These are phyloP conservation scores for Saturnia japonica DNA, from an alignment of 2,888 invertebrate species.

Conservation along the genomic window DNA sequence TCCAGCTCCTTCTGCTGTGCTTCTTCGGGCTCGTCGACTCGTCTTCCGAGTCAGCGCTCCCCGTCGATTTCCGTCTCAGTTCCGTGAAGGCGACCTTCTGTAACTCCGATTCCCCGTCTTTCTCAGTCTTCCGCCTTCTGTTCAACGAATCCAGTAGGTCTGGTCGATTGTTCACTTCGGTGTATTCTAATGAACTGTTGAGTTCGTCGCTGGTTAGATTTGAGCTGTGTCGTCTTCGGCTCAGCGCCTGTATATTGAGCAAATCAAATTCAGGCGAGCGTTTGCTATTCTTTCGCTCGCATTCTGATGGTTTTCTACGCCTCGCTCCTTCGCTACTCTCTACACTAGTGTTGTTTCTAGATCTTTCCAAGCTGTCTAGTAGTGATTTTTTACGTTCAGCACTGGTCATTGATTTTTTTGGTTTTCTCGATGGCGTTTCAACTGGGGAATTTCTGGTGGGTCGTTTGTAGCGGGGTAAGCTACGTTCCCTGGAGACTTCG, in stretches of 20 bases:
- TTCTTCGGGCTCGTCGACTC: slow-evolving; percentile 67
- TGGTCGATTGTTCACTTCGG: slow-evolving; percentile 74
- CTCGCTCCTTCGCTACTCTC: slow-evolving; percentile 72
- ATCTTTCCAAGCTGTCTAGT: slow-evolving; percentile 74
- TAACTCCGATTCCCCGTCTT: slow-evolving; percentile 61
- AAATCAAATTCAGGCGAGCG: slow-evolving; percentile 75
- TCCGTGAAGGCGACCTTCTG: slow-evolving; percentile 71
- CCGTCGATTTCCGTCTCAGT: slow-evolving; percentile 69
- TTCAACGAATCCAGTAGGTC: slow-evolving; percentile 73
- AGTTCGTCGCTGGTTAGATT: slow-evolving; percentile 77
- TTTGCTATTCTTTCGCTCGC: slow-evolving; percentile 66
- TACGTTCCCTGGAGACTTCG: slow-evolving; percentile 60
- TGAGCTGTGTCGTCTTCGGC: slow-evolving; percentile 72
- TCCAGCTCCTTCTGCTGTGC: slow-evolving; percentile 60
- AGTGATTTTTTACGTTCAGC: slow-evolving; percentile 76
- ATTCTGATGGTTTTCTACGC: slow-evolving; percentile 66
- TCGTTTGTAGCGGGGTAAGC: slow-evolving; percentile 65
- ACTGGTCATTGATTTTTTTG: slow-evolving; percentile 77
- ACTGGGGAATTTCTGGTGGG: slow-evolving; percentile 66
- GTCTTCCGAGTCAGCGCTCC: slow-evolving; percentile 68
- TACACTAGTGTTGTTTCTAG: slow-evolving; percentile 74
- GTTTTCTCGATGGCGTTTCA: slow-evolving; percentile 69
- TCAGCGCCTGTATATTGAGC: slow-evolving; percentile 67
- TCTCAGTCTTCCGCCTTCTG: slow-evolving; percentile 57
- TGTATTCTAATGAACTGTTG: slow-evolving; percentile 76